Base-by-base conservation (phyloP, 2,797 vertebrate species). In the Myoxocephalus aenaeus region DNA sequence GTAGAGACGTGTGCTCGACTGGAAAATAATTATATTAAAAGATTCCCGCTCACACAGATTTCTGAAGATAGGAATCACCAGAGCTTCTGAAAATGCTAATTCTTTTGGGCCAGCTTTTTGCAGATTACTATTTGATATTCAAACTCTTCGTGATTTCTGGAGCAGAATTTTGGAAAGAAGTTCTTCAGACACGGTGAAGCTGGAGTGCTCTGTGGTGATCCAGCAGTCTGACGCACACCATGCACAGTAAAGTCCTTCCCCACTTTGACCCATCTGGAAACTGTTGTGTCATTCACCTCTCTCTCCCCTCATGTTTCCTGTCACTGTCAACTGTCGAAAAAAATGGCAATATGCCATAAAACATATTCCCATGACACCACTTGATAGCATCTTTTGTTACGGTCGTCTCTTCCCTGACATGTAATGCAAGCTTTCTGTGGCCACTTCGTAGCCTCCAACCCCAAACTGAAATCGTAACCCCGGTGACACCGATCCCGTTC, bases 321-420 rank as follows among this genome's bases (percentile, higher is more conserved):
- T 65, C 36, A 53, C 53, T 29, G 18, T 62, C 57, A 62, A 53
- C 53, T 29, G 18, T 62, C 57, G 54, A 58, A 22, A 40, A 14
- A 18, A 53, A 20, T 32, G 58, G 58, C 42, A 4, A 18, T 3
- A 48, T 20, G 7, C n/a, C 66, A 65, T 40, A 3, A 40, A 3
- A 40, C 13, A 40, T 38, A 11, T 54, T 73, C 65, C 65, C 70
- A 36, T 14, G 58, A 64, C 3, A 50, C 54, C 29, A 14, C 42
- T 50, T 50, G 9, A 56, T 10, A 42, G 3, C 12, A 40, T 32
- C 40, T 56, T 70, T 48, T 8, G 14, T 40, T 40, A 4, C 34
- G 17, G 11, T 1, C 22, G 42, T 36, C 36, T 18, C 12, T 3
- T 0, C 3, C 7, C 17, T 20, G 13, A 58, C 34, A 50, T 54